Percentiles rank a stretch among this genome's conserved stretches.
Evolutionary conservation across 2,888 invertebrate genomes (phyloP).

Genomic region (Synergus laeviventris): DNA sequence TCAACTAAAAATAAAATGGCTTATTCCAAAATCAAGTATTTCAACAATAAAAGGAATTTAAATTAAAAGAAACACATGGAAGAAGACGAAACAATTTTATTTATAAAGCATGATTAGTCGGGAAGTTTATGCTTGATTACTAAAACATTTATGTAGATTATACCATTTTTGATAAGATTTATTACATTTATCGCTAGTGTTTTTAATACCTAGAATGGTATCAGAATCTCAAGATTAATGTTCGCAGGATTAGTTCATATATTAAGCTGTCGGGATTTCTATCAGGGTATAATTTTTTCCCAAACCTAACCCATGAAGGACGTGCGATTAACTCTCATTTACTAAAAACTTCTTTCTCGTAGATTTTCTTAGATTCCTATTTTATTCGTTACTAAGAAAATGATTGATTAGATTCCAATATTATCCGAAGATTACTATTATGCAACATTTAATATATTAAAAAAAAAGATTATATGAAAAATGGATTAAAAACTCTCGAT

Average conservation of each 20-base stretch:
- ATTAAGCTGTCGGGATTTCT: neutral
- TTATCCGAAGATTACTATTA: neutral
- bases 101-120: too few relatives aligned
- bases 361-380: neutral
- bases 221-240: neutral
- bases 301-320: too few relatives aligned
- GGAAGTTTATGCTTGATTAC: neutral
- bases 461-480: neutral
- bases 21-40: neutral
- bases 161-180: neutral
- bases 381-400: neutral
- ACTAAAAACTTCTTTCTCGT: too few relatives aligned
- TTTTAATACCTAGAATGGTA: neutral
- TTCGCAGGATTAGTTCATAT: neutral
- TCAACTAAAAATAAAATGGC: neutral
- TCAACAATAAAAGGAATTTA: neutral
- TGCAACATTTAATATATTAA: neutral
- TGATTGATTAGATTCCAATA: neutral
- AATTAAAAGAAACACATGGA: neutral
- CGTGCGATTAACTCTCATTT: too few relatives aligned
- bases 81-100: neutral
- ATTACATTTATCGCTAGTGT: neutral
- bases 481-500: neutral
- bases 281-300: neutral
- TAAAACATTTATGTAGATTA: neutral